Evolutionary conservation across 2,888 invertebrate genomes (phyloP).

Genomic region (Caenorhabditis afra): DNA sequence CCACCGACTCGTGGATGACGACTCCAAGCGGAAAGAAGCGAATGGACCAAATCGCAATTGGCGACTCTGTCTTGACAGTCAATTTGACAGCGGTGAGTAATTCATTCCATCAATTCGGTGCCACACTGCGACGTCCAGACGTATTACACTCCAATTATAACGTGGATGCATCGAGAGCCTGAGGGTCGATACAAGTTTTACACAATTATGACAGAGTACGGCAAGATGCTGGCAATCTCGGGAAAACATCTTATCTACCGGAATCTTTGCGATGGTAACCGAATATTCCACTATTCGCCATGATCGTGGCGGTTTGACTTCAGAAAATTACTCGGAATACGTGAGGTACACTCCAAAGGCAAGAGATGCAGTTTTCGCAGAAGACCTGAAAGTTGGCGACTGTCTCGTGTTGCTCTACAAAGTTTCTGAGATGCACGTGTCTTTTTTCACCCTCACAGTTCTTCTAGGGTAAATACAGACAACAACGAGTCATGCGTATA

Average conservation of each 20-base stretch:
- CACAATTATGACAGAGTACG: slow-evolving; percentile 70
- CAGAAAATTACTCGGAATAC: slow-evolving; percentile 63
- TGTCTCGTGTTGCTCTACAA: slow-evolving; percentile 62
- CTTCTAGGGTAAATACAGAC: slow-evolving; percentile 61
- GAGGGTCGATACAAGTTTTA: slow-evolving; percentile 55
- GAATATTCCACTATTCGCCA: too few relatives aligned
- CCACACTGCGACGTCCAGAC: slow-evolving; percentile 31
- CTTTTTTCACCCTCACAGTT: not conserved
- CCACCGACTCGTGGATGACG: slow-evolving; percentile 67
- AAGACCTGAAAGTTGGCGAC: slow-evolving; percentile 63
- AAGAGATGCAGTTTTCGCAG: slow-evolving; percentile 60
- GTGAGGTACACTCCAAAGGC: slow-evolving; percentile 54
- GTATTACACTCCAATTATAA: slow-evolving; percentile 61
- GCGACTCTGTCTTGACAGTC: slow-evolving; percentile 62
- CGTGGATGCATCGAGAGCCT: slow-evolving; percentile 65
- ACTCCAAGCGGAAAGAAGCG: slow-evolving; percentile 65
- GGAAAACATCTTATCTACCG: slow-evolving; percentile 64
- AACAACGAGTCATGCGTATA: slow-evolving; percentile 62
- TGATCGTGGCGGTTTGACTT: too few relatives aligned
- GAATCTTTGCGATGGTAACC: slow-evolving; percentile 53
- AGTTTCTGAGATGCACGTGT: slow-evolving; percentile 6
- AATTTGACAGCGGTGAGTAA: slow-evolving; percentile 59
- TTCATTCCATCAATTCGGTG: slow-evolving; percentile 11
- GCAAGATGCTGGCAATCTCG: slow-evolving; percentile 64
- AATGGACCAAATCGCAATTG: slow-evolving; percentile 65